Percentiles rank a stretch among this genome's conserved stretches.
These are phyloP conservation scores for Stramonita haemastoma DNA, from an alignment of 2,888 invertebrate species.

Conservation along the genomic window DNA sequence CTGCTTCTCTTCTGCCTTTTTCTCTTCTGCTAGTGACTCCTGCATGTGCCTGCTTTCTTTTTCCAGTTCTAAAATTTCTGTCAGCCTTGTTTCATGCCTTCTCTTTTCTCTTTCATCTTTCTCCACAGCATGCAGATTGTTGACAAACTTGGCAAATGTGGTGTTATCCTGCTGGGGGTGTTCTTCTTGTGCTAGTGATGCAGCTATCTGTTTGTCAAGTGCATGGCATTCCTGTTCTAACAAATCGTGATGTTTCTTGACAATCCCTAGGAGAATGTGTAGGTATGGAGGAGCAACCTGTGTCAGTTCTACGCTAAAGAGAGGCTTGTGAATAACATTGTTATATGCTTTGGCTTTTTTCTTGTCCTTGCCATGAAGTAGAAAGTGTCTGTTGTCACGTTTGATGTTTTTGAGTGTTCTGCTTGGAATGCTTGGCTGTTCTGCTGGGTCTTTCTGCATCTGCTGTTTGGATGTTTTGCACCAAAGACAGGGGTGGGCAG, in stretches of 20 bases:
- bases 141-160: background rate
- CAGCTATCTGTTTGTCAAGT: slow-evolving; percentile 2
- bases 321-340: background rate
- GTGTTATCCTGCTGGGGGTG: background rate
- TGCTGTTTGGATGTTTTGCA: slow-evolving; percentile 18
- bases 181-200: background rate
- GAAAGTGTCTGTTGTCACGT: background rate
- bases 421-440: background rate
- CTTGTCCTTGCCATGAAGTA: background rate
- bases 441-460: background rate
- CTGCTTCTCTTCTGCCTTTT: background rate
- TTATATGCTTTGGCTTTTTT: slow-evolving; percentile 13
- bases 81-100: background rate
- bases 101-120: background rate
- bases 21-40: background rate
- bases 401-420: background rate
- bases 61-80: background rate
- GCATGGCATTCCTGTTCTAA: slow-evolving; percentile 6
- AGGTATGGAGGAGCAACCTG: slow-evolving; percentile 26
- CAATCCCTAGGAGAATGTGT: slow-evolving; percentile 35
- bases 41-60: background rate
- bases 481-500: slow-evolving; percentile 33
- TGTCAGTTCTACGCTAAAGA: background rate
- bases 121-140: background rate
- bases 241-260: slow-evolving; percentile 27